Base-by-base conservation (phyloP, 1,140 invertebrate species). In the Heliconius eleuchia region DNA sequence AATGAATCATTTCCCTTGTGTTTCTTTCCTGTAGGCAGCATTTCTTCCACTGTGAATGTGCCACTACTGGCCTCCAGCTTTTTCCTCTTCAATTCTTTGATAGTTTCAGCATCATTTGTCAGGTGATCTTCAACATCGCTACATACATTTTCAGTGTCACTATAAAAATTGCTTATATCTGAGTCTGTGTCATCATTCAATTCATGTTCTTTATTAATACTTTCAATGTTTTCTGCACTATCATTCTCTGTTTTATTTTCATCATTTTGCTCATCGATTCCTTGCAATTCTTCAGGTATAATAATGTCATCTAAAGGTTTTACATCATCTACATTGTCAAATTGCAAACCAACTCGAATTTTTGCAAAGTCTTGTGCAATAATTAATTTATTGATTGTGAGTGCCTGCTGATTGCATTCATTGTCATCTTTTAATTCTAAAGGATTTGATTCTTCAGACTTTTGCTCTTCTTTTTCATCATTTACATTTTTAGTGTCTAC, bases 301-400 rank as follows among this genome's bases (percentile, higher is more conserved):
- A 96, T 89, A 81, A 96, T 94, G 78, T 95, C 90, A 74, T 96
- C 95, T 77, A 96, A 90, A 72, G 96, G 95, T 83, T 95, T 96
- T 13, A 96, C 94, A 94, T 97, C 96, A 84, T 96, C 96, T 60
- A 96, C 95, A 75, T 96, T 95, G 73, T 96, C 96, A 95, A 97
- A 98, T 19, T 96, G 94, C 18, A 98, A 91, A 76, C 95, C 96
- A 52, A 98, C 97, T 82, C 96, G 95, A 86, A 98, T 98, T 94
- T 98, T 98, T 18, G 96, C 95, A 89, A 97, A 97, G 93, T 98
- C 97, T 96, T 98, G 97, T 19, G 96, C 92, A 77, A 97, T 95
- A 76, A 92, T 92, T 37, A 96, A 88, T 80, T 95, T 92, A 80
- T 91, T 93, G 39, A 95, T 91, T 77, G 87, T 86, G 70, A 92